Conservation (phyloP, 1,140 invertebrate species). For the Brachionus angularis region DNA sequence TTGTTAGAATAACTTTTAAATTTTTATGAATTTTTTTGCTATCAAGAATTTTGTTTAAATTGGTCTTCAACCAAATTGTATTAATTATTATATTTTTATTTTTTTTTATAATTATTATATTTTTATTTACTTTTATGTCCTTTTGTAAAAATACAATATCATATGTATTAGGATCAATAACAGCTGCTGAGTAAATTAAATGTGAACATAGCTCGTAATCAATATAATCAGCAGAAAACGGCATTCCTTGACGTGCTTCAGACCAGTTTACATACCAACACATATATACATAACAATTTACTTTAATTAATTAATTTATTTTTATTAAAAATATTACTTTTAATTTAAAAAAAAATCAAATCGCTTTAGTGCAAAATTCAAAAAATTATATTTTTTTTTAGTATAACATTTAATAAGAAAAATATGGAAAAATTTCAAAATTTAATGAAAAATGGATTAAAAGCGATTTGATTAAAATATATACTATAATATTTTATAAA, state of each 20-base stretch:
- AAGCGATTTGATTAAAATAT: too few relatives aligned
- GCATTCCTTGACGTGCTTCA: not conserved
- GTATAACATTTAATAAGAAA: too few relatives aligned
- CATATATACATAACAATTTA: conserved; percentile 25
- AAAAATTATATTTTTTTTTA: too few relatives aligned
- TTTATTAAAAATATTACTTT: too few relatives aligned
- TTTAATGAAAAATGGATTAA: too few relatives aligned
- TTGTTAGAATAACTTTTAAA: conserved; percentile 28
- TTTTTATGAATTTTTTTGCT: not conserved
- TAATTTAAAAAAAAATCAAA: too few relatives aligned
- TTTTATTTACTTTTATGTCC: not conserved
- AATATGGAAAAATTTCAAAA: too few relatives aligned
- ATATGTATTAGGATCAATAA: conserved; percentile 14
- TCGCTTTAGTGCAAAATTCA: too few relatives aligned
- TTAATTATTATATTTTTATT: not conserved
- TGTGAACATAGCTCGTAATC: conserved; percentile 28
- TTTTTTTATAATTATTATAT: not conserved
- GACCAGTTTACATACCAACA: conserved; percentile 42
- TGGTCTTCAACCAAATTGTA: not conserved
- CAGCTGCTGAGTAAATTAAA: conserved; percentile 31
- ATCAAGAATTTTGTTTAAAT: conserved; percentile 10
- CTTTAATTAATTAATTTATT: not conserved
- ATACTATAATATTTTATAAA: too few relatives aligned
- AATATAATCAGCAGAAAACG: conserved; percentile 18
- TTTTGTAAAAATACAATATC: not conserved